Percentiles rank a stretch among this genome's conserved stretches.
These are phyloP conservation scores for Amblyornis subalaris DNA, from an alignment of 2,113 vertebrate species.

Conservation along the genomic window DNA sequence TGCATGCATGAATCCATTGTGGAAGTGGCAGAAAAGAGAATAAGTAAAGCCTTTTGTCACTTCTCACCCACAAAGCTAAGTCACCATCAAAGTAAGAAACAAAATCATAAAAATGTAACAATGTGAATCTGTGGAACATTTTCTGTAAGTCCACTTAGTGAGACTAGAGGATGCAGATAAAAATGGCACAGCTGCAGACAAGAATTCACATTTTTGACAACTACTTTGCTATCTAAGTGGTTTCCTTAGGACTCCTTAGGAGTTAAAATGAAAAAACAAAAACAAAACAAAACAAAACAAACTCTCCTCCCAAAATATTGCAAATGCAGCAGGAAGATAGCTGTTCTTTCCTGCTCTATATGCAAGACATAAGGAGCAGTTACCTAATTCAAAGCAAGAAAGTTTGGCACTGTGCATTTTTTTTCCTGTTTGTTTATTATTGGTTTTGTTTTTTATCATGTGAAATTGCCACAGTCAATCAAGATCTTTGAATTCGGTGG, in stretches of 20 bases:
- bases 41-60: neutral
- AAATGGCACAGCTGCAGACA: neutral
- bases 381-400: neutral
- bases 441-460: neutral
- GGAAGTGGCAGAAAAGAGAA: neutral
- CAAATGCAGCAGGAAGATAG: neutral
- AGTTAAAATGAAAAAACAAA: too few relatives aligned
- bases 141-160: neutral
- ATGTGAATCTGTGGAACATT: neutral
- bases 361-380: neutral
- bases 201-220: neutral
- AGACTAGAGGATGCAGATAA: neutral
- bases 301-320: neutral
- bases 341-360: neutral
- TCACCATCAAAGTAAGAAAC: neutral
- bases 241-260: neutral
- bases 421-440: too few relatives aligned
- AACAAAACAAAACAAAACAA: too few relatives aligned
- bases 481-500: neutral
- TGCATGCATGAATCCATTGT: neutral
- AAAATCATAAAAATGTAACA: neutral
- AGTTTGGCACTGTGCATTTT: neutral
- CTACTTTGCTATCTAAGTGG: neutral
- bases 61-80: neutral
- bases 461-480: neutral